A percentile compares a stretch with the other conserved stretches of the same genome.
These are phyloP conservation scores for Apogon talboti DNA, from an alignment of 2,797 vertebrate species.

Conservation along the genomic window DNA sequence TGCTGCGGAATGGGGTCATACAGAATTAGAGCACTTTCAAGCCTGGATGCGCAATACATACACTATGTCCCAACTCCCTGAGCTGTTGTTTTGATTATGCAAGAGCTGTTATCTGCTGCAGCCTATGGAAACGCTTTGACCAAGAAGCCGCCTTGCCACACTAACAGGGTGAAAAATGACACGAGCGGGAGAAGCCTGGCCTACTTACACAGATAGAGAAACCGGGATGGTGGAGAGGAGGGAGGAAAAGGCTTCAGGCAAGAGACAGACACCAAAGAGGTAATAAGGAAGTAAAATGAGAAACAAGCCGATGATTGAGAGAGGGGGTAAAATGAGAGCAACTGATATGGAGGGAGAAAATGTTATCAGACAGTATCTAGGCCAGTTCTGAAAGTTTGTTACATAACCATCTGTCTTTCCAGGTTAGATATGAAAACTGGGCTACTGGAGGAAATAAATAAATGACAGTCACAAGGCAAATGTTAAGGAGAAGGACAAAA, in stretches of 20 bases:
- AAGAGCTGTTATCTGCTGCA: constrained; percentile 71
- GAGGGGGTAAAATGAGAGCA: constrained; percentile 33
- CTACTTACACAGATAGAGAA: constrained; percentile 67
- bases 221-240: constrained; percentile 15
- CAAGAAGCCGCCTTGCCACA: constrained; percentile 51
- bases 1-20: constrained; percentile 64
- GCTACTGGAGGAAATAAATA: constrained; percentile 63
- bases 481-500: constrained; percentile 38
- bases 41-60: constrained; percentile 51
- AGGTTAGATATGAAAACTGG: constrained; percentile 71
- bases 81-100: constrained; percentile 75
- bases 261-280: constrained; percentile 39
- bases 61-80: constrained; percentile 58
- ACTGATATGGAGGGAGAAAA: constrained; percentile 42
- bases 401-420: constrained; percentile 77
- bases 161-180: constrained; percentile 63
- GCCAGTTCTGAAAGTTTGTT: constrained; percentile 74
- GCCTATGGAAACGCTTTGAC: constrained; percentile 64
- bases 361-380: constrained; percentile 73
- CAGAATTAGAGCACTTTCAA: constrained; percentile 64
- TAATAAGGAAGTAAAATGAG: constrained; percentile 31
- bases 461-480: constrained; percentile 55
- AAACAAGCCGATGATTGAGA: constrained; percentile 35
- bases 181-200: constrained; percentile 66
- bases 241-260: constrained; percentile 5